Base-by-base conservation (phyloP, 2,797 vertebrate species). In the Labroides dimidiatus region DNA sequence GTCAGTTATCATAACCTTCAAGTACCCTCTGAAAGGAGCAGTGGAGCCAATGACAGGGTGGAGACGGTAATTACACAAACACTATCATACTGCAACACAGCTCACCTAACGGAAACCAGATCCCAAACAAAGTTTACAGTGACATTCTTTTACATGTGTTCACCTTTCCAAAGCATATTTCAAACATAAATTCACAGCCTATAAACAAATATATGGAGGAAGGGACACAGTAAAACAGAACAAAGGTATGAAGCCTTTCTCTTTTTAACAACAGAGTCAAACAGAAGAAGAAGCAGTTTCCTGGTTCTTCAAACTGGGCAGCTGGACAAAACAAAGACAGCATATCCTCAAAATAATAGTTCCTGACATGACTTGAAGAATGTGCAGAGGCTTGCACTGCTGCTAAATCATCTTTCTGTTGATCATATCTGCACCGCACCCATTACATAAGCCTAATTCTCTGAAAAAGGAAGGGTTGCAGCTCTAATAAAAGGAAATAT, bases 11-110 rank as follows among this genome's bases (percentile, higher is more conserved):
- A 95, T 94, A 77, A 97, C 95, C 47, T 92, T 92, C 59, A 83
- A 77, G 76, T 90, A 87, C 71, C 92, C 92, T 16, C 88, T 93
- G 74, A 96, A 93, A 91, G 93, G 89, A 79, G 85, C 86, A 0
- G 85, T 91, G 80, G 90, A 94, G 57, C 98, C 97, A 0, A 89
- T 98, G 80, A 90, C 75, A 17, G 96, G 95, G 69, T 99, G 98
- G 98, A 96, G 95, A 92, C 94, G 96, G 98, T 99, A 95, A 94
- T 81, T 69, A 57, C 54, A 69, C 77, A 61, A 12, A 74, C 61
- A 43, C 19, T 9, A 42, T 56, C 44, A 45, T 27, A 44, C 20
- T 30, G 60, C 72, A 62, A 24, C 33, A 36, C 42, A 24, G 47
- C 10, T 3, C 27, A 42, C 4, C 19, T 15, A 45, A 20, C n/a